Evolutionary conservation across 2,113 vertebrate genomes (phyloP).

Genomic region (Desmodus rotundus): DNA sequence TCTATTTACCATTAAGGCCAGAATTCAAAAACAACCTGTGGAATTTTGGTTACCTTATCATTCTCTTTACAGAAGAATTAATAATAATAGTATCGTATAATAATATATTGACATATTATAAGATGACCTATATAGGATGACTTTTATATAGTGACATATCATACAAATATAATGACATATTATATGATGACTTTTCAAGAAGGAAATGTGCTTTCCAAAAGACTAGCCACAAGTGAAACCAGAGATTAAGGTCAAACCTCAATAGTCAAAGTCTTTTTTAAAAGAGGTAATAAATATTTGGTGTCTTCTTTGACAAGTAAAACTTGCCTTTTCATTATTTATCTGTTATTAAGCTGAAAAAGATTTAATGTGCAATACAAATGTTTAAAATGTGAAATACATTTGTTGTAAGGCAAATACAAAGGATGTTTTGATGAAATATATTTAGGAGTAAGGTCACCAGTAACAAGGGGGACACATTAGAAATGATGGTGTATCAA

Average conservation of each 20-base stretch:
- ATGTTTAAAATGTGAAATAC: neutral
- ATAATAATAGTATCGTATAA: neutral
- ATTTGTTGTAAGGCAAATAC: neutral
- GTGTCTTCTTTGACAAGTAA: neutral
- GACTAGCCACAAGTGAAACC: neutral
- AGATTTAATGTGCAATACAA: neutral
- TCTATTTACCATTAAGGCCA: neutral
- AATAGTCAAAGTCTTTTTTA: neutral
- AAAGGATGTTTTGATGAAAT: neutral
- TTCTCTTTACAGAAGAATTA: neutral
- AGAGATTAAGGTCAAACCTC: neutral
- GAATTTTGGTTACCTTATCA: neutral
- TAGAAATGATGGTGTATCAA: neutral
- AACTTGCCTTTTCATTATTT: neutral
- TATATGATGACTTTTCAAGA: neutral
- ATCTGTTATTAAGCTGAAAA: neutral
- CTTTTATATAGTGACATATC: neutral
- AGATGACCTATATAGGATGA: neutral
- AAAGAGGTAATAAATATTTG: neutral
- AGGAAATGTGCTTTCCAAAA: constrained; percentile 13
- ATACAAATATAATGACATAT: neutral
- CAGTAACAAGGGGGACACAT: neutral
- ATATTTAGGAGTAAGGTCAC: neutral
- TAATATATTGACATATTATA: neutral
- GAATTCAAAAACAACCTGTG: neutral